Conservation (phyloP, 2,888 invertebrate genomes). For the Tetranychus truncatus region DNA sequence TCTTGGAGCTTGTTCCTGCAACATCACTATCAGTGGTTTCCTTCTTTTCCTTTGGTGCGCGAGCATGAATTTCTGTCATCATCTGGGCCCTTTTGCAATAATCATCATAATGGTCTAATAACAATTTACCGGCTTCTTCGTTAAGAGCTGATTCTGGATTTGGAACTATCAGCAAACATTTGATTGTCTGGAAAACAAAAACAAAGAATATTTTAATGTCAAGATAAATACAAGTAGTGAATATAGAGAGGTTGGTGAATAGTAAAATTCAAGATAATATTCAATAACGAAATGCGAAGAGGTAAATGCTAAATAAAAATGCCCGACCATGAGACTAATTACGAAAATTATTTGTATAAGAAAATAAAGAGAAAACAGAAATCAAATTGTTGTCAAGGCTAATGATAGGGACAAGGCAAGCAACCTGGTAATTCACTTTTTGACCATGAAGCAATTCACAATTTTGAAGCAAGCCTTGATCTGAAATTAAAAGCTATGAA, state of each 20-base stretch:
- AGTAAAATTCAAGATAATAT: neutral
- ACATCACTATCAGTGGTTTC: slow-evolving; percentile 18
- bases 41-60: slow-evolving; percentile 28
- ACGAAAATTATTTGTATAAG: neutral
- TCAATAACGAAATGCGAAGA: neutral
- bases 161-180: slow-evolving; percentile 86
- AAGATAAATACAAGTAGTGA: no score
- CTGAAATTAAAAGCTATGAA: neutral
- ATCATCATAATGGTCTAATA: slow-evolving; percentile 77
- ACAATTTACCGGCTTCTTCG: slow-evolving; percentile 75
- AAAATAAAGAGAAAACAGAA: neutral
- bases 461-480: neutral
- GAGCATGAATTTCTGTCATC: slow-evolving; percentile 76
- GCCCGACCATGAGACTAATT: neutral
- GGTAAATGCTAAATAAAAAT: neutral
- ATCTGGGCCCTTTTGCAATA: slow-evolving; percentile 71
- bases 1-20: slow-evolving; percentile 24
- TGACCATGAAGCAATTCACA: neutral
- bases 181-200: slow-evolving; percentile 48
- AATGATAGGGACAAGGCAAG: neutral
- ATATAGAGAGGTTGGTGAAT: neutral
- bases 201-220: neutral
- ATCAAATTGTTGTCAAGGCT: neutral
- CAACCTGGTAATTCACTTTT: neutral
- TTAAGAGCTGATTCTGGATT: slow-evolving; percentile 92